A percentile compares a stretch with the other conserved stretches of the same genome.
phyloP scores from a whole-genome alignment of 1,140 invertebrate genomes.

The Nephila pilipes region DNA sequence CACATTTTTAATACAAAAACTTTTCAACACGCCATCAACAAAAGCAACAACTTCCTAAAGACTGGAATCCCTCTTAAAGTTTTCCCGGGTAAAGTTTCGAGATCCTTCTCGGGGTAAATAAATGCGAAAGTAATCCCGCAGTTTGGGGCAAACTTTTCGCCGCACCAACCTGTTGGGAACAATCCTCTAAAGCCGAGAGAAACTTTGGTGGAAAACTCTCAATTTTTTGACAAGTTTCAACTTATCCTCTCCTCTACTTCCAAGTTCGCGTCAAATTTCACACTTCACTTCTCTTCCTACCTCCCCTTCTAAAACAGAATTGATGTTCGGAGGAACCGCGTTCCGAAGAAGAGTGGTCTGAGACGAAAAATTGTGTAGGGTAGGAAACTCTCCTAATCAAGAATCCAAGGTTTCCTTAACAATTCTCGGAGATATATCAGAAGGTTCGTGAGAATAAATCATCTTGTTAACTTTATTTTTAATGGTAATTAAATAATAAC shows the following conservation, averaged over 20 bases:
- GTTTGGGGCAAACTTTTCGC: background rate
- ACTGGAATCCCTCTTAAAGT: background rate
- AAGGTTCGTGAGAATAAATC: too few relatives aligned
- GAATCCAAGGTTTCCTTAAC: too few relatives aligned
- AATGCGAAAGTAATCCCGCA: conserved; percentile 8
- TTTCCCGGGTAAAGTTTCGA: background rate
- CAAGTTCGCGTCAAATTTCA: conserved; percentile 64
- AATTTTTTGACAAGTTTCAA: conserved; percentile 65
- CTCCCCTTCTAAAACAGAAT: background rate
- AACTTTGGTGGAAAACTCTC: background rate
- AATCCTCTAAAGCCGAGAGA: conserved; percentile 19
- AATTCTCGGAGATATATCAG: too few relatives aligned
- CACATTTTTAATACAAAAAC: too few relatives aligned
- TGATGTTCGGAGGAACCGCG: background rate
- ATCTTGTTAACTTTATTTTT: too few relatives aligned
- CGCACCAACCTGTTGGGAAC: conserved; percentile 18
- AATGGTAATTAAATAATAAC: too few relatives aligned
- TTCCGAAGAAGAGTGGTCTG: background rate
- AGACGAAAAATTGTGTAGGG: too few relatives aligned
- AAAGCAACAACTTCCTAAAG: background rate
- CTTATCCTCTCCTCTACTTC: conserved; percentile 31
- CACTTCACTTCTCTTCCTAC: conserved; percentile 48
- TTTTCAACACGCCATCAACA: too few relatives aligned
- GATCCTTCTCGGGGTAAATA: background rate
- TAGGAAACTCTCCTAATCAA: too few relatives aligned